Evolutionary conservation across 1,140 invertebrate genomes (phyloP).

Genomic region (Mercenaria mercenaria): DNA sequence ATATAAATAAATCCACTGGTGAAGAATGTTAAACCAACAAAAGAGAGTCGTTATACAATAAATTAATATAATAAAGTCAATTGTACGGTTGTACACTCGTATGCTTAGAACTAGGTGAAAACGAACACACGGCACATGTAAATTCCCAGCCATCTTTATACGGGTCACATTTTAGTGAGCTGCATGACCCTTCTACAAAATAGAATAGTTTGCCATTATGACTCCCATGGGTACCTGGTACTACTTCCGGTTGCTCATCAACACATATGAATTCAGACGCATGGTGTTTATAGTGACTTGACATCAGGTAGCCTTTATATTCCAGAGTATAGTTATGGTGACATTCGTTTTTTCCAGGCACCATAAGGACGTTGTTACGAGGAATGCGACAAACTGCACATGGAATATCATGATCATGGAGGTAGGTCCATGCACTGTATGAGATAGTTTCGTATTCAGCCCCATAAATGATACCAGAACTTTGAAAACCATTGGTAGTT

Average conservation of each 20-base stretch:
- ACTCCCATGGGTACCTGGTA: neutral
- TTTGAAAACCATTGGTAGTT: neutral
- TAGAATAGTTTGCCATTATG: conserved; percentile 60
- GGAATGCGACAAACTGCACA: too few species aligned
- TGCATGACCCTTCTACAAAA: conserved; percentile 58
- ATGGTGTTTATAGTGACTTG: neutral
- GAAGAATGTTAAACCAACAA: too few species aligned
- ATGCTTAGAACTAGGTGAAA: conserved; percentile 61
- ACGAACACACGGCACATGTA: conserved; percentile 73
- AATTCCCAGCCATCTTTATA: conserved; percentile 66
- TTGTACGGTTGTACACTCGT: too few species aligned
- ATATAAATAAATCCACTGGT: too few species aligned
- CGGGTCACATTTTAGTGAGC: conserved; percentile 69
- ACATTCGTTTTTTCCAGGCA: conserved; percentile 69
- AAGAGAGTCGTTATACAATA: too few species aligned
- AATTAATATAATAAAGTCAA: too few species aligned
- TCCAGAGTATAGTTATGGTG: conserved; percentile 62
- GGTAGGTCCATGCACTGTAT: neutral
- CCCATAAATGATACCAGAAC: neutral
- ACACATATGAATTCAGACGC: conserved; percentile 68
- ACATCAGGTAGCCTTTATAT: too few species aligned
- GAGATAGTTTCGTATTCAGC: neutral
- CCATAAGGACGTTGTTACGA: too few species aligned
- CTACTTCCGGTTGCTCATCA: conserved; percentile 63
- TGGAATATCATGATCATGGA: conserved; percentile 63